phyloP scores from a whole-genome alignment of 2,797 vertebrate species.

The Parotocinclus haroldoi region DNA sequence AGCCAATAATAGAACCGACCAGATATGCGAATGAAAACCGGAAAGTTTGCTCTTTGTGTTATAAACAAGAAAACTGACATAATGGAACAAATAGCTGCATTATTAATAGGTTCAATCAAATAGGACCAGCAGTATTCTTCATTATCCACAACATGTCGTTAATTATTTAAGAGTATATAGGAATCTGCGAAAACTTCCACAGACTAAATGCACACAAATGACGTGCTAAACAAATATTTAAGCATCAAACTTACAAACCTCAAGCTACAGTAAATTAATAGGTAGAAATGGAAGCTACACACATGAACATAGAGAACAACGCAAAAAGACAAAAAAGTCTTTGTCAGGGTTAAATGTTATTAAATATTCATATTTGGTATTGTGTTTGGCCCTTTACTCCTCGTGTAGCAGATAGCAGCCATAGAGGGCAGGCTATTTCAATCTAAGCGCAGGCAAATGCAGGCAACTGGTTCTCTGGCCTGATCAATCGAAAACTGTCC shows the following conservation, averaged over 20 bases:
- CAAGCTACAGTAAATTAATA: background rate
- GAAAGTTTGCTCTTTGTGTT: constrained; percentile 48
- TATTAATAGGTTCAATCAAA: constrained; percentile 61
- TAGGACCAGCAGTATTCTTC: constrained; percentile 61
- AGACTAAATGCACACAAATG: too few species aligned
- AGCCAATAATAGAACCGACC: constrained; percentile 9
- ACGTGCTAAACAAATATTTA: too few species aligned
- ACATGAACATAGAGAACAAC: background rate
- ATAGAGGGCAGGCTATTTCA: constrained; percentile 11
- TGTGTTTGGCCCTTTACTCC: background rate
- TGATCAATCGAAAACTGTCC: constrained; percentile 13
- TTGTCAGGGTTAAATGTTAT: background rate
- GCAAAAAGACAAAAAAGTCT: too few species aligned
- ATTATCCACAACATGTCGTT: too few species aligned
- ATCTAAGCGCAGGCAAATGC: constrained; percentile 9
- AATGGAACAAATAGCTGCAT: constrained; percentile 54
- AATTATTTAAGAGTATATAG: background rate
- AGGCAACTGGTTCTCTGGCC: background rate
- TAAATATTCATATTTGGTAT: background rate
- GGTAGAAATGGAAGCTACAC: background rate
- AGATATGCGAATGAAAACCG: constrained; percentile 42
- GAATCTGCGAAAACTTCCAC: background rate
- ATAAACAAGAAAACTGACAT: constrained; percentile 39
- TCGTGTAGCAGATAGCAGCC: background rate
- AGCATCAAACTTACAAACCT: too few species aligned